Evolutionary conservation across 2,888 invertebrate species (phyloP).

Genomic region (Himalopsyche japonica): DNA sequence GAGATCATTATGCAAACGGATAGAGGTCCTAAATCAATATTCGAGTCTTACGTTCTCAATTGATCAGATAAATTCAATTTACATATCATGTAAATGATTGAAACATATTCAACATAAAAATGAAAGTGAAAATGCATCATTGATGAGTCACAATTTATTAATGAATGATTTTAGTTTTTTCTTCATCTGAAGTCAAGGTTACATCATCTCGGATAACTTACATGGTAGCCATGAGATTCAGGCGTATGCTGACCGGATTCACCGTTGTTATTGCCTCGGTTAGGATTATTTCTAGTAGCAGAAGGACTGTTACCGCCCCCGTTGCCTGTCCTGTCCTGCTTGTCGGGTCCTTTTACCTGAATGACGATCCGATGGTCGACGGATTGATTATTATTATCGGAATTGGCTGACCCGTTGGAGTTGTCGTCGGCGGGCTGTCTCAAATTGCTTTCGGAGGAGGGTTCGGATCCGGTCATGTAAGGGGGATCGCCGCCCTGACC

Average conservation of each 20-base stretch:
- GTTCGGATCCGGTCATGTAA: slow-evolving; percentile 39
- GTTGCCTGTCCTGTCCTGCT: slow-evolving; percentile 39
- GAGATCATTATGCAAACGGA: too few species aligned
- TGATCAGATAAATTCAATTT: too few species aligned
- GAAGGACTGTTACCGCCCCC: slow-evolving; percentile 49
- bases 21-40: too few species aligned
- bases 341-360: slow-evolving; percentile 70
- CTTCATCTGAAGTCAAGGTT: too few species aligned
- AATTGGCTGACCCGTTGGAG: slow-evolving; percentile 40
- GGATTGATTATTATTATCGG: slow-evolving; percentile 46
- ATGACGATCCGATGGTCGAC: slow-evolving; percentile 76
- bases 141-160: neutral
- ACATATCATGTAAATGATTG: too few species aligned
- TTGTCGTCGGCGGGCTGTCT: slow-evolving; percentile 6
- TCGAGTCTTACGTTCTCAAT: too few species aligned
- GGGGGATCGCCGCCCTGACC: slow-evolving; percentile 46
- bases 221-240: slow-evolving; percentile 66
- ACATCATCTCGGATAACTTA: slow-evolving; percentile 41
- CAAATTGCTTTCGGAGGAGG: slow-evolving; percentile 26
- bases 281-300: slow-evolving; percentile 16
- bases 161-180: too few species aligned
- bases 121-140: too few species aligned
- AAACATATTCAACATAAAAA: too few species aligned
- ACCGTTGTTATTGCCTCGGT: slow-evolving; percentile 43
- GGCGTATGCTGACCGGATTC: slow-evolving; percentile 54